Percentiles rank a stretch among this genome's conserved stretches.
phyloP scores from a whole-genome alignment of 2,797 vertebrate genomes.

The Enteromius unitaeniatus region DNA sequence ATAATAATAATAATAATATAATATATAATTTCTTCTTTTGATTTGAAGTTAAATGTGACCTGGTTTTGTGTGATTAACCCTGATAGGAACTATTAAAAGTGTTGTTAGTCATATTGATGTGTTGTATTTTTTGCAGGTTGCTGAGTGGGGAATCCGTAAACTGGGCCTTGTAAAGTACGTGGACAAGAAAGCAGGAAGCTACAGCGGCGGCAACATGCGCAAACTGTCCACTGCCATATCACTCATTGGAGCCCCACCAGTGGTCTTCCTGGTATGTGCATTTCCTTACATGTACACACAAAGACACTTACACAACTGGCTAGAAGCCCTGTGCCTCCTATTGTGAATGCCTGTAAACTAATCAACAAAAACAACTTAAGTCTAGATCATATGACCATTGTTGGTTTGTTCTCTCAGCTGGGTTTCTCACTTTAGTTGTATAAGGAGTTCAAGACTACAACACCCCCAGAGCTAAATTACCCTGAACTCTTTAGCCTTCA shows the following conservation, averaged over 20 bases:
- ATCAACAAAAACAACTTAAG: conserved; percentile 38
- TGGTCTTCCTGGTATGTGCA: conserved; percentile 90
- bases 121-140: conserved; percentile 74
- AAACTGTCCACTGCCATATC: conserved; percentile 97
- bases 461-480: conserved; percentile 30
- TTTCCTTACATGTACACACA: conserved; percentile 18
- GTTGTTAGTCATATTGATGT: neutral
- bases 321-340: conserved; percentile 30
- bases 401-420: conserved; percentile 32
- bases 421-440: conserved; percentile 28
- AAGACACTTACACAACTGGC: conserved; percentile 36
- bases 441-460: conserved; percentile 57
- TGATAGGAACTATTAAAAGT: neutral
- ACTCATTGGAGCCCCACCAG: conserved; percentile 91
- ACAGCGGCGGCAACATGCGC: conserved; percentile 94
- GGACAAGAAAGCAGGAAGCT: conserved; percentile 91
- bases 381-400: conserved; percentile 36
- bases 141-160: conserved; percentile 94
- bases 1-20: no score
- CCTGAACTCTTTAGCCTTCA: conserved; percentile 23
- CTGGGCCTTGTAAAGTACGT: conserved; percentile 90
- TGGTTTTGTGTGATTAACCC: neutral
- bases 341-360: conserved; percentile 19
- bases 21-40: neutral
- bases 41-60: neutral